These are phyloP conservation scores for Ptychochromis oligacanthus DNA, from an alignment of 2,113 vertebrate species.

Conservation along the genomic window DNA sequence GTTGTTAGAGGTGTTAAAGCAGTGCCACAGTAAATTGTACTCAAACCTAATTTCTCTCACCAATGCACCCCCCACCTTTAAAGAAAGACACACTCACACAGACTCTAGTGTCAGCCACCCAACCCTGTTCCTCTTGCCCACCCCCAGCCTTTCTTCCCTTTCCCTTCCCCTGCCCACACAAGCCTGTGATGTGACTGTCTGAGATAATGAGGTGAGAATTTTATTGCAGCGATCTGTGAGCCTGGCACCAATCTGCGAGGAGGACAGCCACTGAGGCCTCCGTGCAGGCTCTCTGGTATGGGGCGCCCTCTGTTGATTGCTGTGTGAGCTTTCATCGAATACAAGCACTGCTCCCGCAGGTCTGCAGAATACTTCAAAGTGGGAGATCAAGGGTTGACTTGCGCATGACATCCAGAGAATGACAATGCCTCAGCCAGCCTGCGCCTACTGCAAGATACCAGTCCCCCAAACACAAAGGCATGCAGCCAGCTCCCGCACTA, in stretches of 20 bases:
- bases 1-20: conserved; percentile 58
- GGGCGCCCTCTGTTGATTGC: conserved; percentile 77
- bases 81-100: conserved; percentile 44
- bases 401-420: conserved; percentile 79
- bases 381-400: conserved; percentile 79
- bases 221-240: conserved; percentile 76
- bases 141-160: conserved; percentile 57
- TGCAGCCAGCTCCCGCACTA: conserved; percentile 63
- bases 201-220: conserved; percentile 85
- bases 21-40: conserved; percentile 52
- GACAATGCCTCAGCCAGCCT: conserved; percentile 78
- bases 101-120: conserved; percentile 51
- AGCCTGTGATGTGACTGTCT: conserved; percentile 80
- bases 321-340: not conserved
- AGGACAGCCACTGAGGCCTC: not conserved
- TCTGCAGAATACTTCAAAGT: conserved; percentile 80
- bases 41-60: conserved; percentile 62
- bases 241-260: conserved; percentile 73
- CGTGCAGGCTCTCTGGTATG: conserved; percentile 39
- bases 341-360: not conserved
- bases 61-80: conserved; percentile 31
- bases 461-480: conserved; percentile 70
- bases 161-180: conserved; percentile 69
- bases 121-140: conserved; percentile 37
- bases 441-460: conserved; percentile 65